phyloP scores from a whole-genome alignment of 2,888 invertebrate species.

The Drosophila affinis region DNA sequence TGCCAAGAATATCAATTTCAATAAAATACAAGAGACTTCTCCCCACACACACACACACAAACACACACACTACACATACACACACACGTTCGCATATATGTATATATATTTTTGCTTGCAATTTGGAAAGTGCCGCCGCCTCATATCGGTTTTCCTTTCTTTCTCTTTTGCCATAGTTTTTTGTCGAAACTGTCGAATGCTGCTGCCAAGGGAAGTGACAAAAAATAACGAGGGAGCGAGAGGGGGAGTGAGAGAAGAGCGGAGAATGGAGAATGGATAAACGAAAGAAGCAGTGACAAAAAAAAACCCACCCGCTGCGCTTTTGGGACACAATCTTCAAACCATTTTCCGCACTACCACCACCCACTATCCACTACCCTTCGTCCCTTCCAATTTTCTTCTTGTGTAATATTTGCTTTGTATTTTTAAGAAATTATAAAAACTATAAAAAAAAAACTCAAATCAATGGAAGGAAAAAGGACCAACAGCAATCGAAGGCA shows the following conservation, averaged over 20 bases:
- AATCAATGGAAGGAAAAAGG: constrained; percentile 3
- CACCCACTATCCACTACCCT: not conserved
- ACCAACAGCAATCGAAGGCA: constrained; percentile 24
- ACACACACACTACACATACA: constrained; percentile 23
- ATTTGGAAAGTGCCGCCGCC: constrained; percentile 50
- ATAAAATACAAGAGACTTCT: constrained; percentile 69
- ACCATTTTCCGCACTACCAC: not conserved
- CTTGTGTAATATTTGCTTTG: constrained; percentile 70
- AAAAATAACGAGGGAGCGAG: constrained; percentile 17
- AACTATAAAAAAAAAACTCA: constrained; percentile 35
- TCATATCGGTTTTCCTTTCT: constrained; percentile 43
- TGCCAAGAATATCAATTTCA: constrained; percentile 77
- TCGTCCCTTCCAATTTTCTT: constrained; percentile 17
- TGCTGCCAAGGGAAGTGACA: constrained; percentile 67
- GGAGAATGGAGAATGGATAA: not conserved
- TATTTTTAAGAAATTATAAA: constrained; percentile 78
- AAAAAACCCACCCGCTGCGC: constrained; percentile 57
- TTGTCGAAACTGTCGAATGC: constrained; percentile 74
- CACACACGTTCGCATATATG: constrained; percentile 4
- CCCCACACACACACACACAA: constrained; percentile 15
- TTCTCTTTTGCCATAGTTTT: constrained; percentile 67
- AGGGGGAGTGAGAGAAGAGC: not conserved
- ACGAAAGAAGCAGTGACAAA: not conserved
- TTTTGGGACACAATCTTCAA: constrained; percentile 55
- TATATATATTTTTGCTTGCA: constrained; percentile 36